Conservation (phyloP, 2,113 vertebrate genomes). For the Phoenicopterus ruber region DNA sequence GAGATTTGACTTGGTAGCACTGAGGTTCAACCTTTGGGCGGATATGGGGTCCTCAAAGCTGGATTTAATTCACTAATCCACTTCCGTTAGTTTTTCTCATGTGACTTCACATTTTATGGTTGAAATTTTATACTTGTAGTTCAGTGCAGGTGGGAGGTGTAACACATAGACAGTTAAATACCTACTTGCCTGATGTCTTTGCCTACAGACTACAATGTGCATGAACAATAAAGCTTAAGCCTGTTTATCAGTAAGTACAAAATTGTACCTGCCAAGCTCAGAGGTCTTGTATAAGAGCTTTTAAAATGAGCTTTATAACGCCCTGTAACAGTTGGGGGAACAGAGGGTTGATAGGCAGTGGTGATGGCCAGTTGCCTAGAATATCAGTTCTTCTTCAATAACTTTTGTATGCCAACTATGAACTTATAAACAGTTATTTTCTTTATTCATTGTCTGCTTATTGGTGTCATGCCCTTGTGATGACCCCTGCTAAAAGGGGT, state of each 20-base stretch:
- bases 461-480: slow-evolving; percentile 65
- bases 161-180: background rate
- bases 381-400: slow-evolving; percentile 67
- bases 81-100: background rate
- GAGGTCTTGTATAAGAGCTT: background rate
- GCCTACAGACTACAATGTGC: background rate
- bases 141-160: background rate
- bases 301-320: background rate
- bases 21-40: background rate
- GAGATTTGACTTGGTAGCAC: background rate
- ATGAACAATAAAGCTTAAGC: background rate
- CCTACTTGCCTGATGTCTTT: background rate
- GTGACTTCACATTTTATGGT: background rate
- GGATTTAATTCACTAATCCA: slow-evolving; percentile 27
- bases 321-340: background rate
- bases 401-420: slow-evolving; percentile 63
- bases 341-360: slow-evolving; percentile 23
- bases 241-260: background rate
- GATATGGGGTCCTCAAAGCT: background rate
- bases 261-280: background rate
- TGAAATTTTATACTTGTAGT: background rate
- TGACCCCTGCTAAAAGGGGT: slow-evolving; percentile 71
- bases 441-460: slow-evolving; percentile 72
- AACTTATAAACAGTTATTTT: slow-evolving; percentile 70
- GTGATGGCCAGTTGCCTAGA: slow-evolving; percentile 35